Base-by-base conservation (phyloP, 2,113 vertebrate species). In the Noctilio leporinus region DNA sequence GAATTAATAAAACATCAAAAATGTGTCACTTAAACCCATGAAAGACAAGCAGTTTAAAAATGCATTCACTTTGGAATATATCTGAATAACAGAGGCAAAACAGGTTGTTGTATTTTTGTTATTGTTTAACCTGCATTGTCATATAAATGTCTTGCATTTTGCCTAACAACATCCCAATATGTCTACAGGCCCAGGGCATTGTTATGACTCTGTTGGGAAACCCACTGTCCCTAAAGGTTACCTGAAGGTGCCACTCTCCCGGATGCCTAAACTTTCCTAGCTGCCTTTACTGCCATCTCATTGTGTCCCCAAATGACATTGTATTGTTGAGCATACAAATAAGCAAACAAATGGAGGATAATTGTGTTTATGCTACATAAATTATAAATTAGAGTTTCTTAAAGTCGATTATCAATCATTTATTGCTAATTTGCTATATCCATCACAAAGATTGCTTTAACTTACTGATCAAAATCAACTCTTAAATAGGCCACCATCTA, bases 371-470 rank as follows among this genome's bases (percentile, higher is more conserved):
- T 73, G 47, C 70, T 55, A 86, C 15, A 59, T 86, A 86, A 45
- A 76, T 90, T 89, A 59, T 94, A 73, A 94, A 78, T 85, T 65
- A 35, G 76, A 91, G 43, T 94, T 89, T 93, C 86, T 40, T 69
- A 55, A 94, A 75, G 57, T 75, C 64, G 45, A 0, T 35, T 45
- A 57, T 89, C n/a, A 17, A 40, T 69, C 73, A 45, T 93, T 82
- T 45, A 4, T 62, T 53, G 49, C 80, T 59, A 1, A 22, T 67
- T 10, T 75, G 9, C 69, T 73, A 10, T 38, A 43, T 72, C 35
- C 20, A n/a, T 72, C 62, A 64, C 0, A 14, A 90, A 93, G 47
- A 75, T 9, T 51, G 51, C 70, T 24, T 85, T 43, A n/a, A 33
- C n/a, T 83, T 57, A 57, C 69, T 72, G 53, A 86, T 78, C 38